phyloP scores from a whole-genome alignment of 2,113 vertebrate genomes.

The Steatornis caripensis region DNA sequence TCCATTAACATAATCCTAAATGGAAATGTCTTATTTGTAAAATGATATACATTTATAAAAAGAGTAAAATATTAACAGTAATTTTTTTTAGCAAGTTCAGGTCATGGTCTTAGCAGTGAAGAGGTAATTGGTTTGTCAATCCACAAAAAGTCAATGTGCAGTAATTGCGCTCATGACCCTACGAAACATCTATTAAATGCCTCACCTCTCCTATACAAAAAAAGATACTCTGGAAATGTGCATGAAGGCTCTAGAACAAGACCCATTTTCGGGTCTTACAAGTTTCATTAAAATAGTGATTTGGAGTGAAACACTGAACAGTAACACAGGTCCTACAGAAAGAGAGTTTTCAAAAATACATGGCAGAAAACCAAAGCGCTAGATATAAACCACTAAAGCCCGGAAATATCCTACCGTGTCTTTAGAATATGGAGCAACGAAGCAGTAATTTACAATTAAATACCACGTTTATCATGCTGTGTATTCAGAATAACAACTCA shows the following conservation, averaged over 20 bases:
- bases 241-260: not conserved
- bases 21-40: not conserved
- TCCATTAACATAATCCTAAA: not conserved
- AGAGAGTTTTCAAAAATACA: not conserved
- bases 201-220: not conserved
- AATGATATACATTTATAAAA: not conserved
- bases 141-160: not conserved
- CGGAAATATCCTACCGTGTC: not conserved
- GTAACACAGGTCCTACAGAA: not conserved
- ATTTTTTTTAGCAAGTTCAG: not conserved
- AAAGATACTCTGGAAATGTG: not conserved
- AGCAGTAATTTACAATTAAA: conserved; percentile 28
- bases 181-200: not conserved
- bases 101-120: not conserved
- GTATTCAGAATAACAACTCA: conserved; percentile 29
- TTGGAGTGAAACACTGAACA: not conserved
- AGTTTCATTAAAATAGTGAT: not conserved
- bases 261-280: not conserved
- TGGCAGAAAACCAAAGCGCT: fast-evolving
- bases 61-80: not conserved
- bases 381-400: not conserved
- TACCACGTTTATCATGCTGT: not conserved
- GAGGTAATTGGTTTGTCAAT: not conserved
- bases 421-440: not conserved
- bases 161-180: not conserved